A percentile compares a stretch with the other conserved stretches of the same genome.
These are phyloP conservation scores for Subacronicta megacephala DNA, from an alignment of 2,888 invertebrate species.

Conservation along the genomic window DNA sequence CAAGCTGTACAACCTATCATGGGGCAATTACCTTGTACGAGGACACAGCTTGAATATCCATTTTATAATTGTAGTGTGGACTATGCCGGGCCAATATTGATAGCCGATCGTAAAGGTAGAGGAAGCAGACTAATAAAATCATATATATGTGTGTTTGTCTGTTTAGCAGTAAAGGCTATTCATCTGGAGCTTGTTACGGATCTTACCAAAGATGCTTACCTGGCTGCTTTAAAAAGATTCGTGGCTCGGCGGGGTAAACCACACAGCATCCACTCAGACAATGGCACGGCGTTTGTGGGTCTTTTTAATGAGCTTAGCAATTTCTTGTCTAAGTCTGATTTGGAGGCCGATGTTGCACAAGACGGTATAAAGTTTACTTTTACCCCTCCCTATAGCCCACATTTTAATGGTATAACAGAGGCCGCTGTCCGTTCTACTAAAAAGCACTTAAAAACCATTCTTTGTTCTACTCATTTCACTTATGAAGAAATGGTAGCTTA, in stretches of 20 bases:
- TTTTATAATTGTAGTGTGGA: too few species aligned
- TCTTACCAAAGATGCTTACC: slow-evolving; percentile 1
- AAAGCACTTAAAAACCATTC: background rate
- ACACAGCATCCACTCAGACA: slow-evolving; percentile 9
- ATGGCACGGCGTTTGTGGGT: slow-evolving; percentile 10
- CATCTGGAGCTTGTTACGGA: slow-evolving; percentile 16
- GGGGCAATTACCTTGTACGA: too few species aligned
- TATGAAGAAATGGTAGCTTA: background rate
- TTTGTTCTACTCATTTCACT: background rate
- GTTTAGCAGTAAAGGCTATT: slow-evolving; percentile 10
- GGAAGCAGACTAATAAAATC: too few species aligned
- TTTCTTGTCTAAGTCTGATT: slow-evolving; percentile 10
- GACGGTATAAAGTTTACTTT: slow-evolving; percentile 3
- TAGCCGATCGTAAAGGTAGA: too few species aligned
- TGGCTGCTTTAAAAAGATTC: slow-evolving; percentile 13
- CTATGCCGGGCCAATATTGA: too few species aligned
- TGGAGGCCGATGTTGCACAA: background rate
- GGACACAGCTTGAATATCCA: too few species aligned
- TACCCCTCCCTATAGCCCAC: background rate
- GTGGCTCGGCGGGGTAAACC: slow-evolving; percentile 13
- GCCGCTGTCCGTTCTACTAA: slow-evolving; percentile 2
- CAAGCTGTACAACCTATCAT: slow-evolving; percentile 1
- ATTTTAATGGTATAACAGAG: slow-evolving; percentile 4
- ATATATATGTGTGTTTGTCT: slow-evolving; percentile 13
- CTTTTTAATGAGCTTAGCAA: slow-evolving; percentile 9